Evolutionary conservation across 2,888 invertebrate genomes (phyloP), one percentile per base, ranked within the genome.

Genomic region (Gastrophysa polygoni): DNA sequence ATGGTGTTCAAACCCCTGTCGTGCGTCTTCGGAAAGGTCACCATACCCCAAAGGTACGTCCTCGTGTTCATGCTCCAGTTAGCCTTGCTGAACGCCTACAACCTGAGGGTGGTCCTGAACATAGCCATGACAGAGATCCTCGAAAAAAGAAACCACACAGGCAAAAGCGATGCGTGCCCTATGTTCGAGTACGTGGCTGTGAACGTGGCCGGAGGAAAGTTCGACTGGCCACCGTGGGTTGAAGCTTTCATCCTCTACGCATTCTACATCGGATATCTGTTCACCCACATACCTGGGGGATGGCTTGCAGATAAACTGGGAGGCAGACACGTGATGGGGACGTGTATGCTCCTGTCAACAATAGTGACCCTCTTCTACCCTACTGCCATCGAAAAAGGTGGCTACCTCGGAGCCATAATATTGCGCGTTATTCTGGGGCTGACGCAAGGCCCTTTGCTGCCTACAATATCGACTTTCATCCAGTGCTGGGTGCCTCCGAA

Each of bases 191-290:
- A 63, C 14, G 52, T 49, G 8, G 18, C n/a, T n/a, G 44, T 61
- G 1, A 21, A 59, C n/a, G 28, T 61, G 6, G 24, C 55, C 21
- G 67, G 65, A 11, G 64, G 63, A 11, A 67, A 61, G 17, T 76
- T 85, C 75, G 84, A 88, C 20, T 92, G 92, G 92, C 85, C 85
- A 47, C 86, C 88, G 75, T 81, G 85, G 59, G 84, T 87, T 1
- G 89, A 91, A 81, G 92, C 93, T 0, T 80, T 91, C 44, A 91
- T 93, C 43, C 83, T 93, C 1, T 90, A 91, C 51, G 88, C 92
- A 0, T 95, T 95, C 80, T 95, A 92, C 82, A 92, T 91, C 83
- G 94, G 94, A 1, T 94, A 94, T 81, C 88, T 93, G 0, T 63
- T 92, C 0, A 92, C 92, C 0, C 93, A 94, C 75, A 78, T 93